Conservation (phyloP, 2,888 invertebrate species). For the Himalopsyche japonica region DNA sequence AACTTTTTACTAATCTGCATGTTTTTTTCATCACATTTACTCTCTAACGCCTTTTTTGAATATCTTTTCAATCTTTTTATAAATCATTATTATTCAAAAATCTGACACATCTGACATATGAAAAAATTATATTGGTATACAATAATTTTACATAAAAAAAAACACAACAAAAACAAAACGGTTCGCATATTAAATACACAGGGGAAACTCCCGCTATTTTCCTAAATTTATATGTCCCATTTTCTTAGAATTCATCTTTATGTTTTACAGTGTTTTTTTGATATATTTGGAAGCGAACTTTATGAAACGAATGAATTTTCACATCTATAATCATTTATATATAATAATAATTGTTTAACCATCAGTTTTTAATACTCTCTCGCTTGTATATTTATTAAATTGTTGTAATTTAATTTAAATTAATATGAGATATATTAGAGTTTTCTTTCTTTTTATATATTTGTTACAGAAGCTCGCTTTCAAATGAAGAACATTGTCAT, state of each 20-base stretch:
- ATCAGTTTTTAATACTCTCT: too few relatives aligned
- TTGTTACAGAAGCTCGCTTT: not conserved
- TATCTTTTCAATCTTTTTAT: conserved; percentile 16
- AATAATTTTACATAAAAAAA: not conserved
- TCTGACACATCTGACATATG: not conserved
- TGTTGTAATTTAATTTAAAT: too few relatives aligned
- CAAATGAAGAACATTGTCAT: not conserved
- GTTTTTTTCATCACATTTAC: not conserved
- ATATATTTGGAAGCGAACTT: not conserved
- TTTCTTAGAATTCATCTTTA: too few relatives aligned
- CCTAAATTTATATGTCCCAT: too few relatives aligned
- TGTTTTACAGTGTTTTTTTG: not conserved
- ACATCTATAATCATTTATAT: too few relatives aligned
- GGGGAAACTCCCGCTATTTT: not conserved
- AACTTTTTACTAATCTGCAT: not conserved
- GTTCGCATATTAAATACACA: not conserved
- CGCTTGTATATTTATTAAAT: too few relatives aligned
- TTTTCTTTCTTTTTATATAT: too few relatives aligned
- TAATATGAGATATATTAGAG: too few relatives aligned
- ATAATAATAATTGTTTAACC: too few relatives aligned
- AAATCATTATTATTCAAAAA: not conserved
- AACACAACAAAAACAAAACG: not conserved
- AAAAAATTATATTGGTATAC: not conserved
- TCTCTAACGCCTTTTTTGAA: conserved; percentile 38
- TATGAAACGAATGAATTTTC: not conserved